Evolutionary conservation across 2,888 invertebrate genomes (phyloP).

Genomic region (Tortrix viridana): DNA sequence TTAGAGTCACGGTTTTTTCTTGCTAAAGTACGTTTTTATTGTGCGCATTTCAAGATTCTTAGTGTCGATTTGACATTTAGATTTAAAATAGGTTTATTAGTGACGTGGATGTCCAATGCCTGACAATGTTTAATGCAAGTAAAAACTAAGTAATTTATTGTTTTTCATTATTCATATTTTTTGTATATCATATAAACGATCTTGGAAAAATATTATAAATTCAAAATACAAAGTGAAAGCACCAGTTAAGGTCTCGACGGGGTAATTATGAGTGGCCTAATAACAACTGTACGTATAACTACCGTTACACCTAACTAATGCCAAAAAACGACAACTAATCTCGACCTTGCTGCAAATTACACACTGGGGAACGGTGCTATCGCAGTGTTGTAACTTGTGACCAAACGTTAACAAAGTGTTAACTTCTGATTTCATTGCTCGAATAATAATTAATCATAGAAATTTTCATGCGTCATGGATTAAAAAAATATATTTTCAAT

Average conservation of each 20-base stretch:
- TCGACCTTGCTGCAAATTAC: constrained; percentile 34
- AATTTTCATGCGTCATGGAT: neutral
- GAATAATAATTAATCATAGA: constrained; percentile 1
- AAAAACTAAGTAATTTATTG: too few species aligned
- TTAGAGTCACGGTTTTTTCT: neutral
- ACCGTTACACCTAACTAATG: constrained; percentile 23
- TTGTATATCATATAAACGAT: too few species aligned
- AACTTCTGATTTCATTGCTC: constrained; percentile 24
- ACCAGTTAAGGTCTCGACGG: constrained; percentile 14
- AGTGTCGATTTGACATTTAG: too few species aligned
- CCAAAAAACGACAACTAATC: constrained; percentile 23
- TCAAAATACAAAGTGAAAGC: constrained; percentile 23
- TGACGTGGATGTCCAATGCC: too few species aligned
- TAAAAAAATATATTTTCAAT: too few species aligned
- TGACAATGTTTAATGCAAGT: too few species aligned
- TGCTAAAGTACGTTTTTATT: neutral
- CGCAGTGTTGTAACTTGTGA: constrained; percentile 1
- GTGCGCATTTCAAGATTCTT: too few species aligned
- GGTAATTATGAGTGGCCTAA: constrained; percentile 22
- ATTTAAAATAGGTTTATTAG: too few species aligned
- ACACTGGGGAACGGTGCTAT: constrained; percentile 22
- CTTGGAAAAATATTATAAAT: too few species aligned
- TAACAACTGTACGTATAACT: constrained; percentile 17
- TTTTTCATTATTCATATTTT: too few species aligned
- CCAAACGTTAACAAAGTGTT: constrained; percentile 20